Evolutionary conservation across 2,797 vertebrate species (phyloP), one percentile per base, ranked within the genome.

Genomic region (Zenarchopterus dispar): DNA sequence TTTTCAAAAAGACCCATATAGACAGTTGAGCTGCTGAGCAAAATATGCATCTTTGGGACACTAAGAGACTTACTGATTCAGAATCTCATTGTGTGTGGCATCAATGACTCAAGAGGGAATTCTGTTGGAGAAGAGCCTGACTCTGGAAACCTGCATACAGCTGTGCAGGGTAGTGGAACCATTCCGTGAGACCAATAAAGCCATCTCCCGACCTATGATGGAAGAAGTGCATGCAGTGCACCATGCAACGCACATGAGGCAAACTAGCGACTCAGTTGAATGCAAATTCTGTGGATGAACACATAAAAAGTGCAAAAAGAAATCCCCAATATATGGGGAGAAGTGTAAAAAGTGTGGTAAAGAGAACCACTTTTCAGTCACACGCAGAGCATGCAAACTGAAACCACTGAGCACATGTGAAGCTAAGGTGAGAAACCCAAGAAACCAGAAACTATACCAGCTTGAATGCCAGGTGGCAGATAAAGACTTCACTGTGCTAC

Each of bases 91-190:
- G 55, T 73, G 13, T 80, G 77, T 36, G 55, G 75, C 3, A 75
- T 8, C 7, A 48, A 42, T 10, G 56, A 36, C 17, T 41, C 61
- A 56, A 19, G 67, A 72, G 26, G 36, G 50, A 22, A 9, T 70
- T 6, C 22, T 75, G 5, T 22, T 54, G 2, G 67, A 50, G 23
- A n/a, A 51, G 46, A 51, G 19, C 15, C 28, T 85, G 43, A 73
- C 41, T 6, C 18, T 80, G 2, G 56, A 79, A 8, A 61, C 10
- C 1, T 71, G 67, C 19, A 0, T 77, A 13, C 58, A 73, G 1
- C 26, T 77, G 8, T 73, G 70, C 47, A 80, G 74, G 42, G 70
- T 73, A 0, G 11, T 2, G 4, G 75, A 78, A 39, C 31, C 73
- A 11, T 77, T 66, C 1, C 2, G 5, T 8, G 41, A 75, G 7